Percentiles rank a stretch among this genome's conserved stretches.
phyloP scores from a whole-genome alignment of 2,113 vertebrate species.

The Heterotis niloticus region DNA sequence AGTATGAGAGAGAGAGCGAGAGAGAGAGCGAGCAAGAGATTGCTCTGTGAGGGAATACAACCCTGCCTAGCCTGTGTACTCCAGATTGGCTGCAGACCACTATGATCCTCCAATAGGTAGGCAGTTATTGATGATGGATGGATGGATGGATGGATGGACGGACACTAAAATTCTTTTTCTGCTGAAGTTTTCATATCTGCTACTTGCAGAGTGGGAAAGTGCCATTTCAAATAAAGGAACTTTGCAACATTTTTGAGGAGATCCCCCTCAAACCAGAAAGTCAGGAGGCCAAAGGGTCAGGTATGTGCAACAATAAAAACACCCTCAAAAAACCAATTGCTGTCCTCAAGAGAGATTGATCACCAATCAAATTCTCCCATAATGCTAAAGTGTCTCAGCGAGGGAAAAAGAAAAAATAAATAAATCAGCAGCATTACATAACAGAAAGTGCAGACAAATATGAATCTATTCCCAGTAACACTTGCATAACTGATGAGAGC shows the following conservation, averaged over 20 bases:
- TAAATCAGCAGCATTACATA: slow-evolving; percentile 19
- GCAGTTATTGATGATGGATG: too few relatives aligned
- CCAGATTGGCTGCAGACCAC: too few relatives aligned
- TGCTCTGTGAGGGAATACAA: too few relatives aligned
- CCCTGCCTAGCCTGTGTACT: too few relatives aligned
- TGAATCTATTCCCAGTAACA: background rate
- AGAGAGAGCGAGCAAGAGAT: too few relatives aligned
- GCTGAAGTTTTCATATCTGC: background rate
- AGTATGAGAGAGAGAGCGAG: too few relatives aligned
- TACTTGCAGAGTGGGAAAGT: background rate
- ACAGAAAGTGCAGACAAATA: slow-evolving; percentile 17
- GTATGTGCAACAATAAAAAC: background rate
- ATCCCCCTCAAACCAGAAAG: background rate
- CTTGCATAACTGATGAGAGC: slow-evolving; percentile 18
- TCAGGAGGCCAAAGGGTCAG: background rate
- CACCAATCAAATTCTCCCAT: background rate
- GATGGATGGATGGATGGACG: too few relatives aligned
- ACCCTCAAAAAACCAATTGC: background rate
- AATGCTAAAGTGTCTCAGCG: background rate
- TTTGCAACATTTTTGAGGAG: too few relatives aligned
- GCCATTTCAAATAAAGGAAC: background rate
- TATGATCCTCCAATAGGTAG: too few relatives aligned
- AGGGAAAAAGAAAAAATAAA: background rate
- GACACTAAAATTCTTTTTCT: too few relatives aligned
- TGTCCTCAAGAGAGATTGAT: background rate